phyloP scores from a whole-genome alignment of 2,113 vertebrate genomes.

The Podocnemis expansa region DNA sequence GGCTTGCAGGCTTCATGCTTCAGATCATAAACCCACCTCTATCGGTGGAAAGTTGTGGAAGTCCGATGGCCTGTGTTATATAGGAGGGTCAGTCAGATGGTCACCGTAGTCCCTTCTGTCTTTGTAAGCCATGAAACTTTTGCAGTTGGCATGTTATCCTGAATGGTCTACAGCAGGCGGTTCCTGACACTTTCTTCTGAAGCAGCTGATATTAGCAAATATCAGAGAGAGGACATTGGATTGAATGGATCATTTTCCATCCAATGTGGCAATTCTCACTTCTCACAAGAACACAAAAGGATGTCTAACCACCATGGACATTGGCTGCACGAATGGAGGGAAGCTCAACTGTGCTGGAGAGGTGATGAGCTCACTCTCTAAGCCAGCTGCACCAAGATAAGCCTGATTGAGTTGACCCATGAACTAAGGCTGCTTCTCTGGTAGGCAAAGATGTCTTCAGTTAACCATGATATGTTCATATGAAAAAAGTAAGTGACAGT shows the following conservation, averaged over 20 bases:
- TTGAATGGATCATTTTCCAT: not conserved
- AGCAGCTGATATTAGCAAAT: not conserved
- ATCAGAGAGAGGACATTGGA: not conserved
- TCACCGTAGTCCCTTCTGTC: not conserved
- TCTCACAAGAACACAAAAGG: not conserved
- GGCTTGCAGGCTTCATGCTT: not conserved
- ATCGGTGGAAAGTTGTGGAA: not conserved
- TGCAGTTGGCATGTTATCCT: not conserved
- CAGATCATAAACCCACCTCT: not conserved
- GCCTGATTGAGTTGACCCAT: not conserved
- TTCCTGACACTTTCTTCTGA: not conserved
- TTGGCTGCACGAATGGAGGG: rapidly evolving
- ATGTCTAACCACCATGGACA: rapidly evolving
- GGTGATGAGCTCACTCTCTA: not conserved
- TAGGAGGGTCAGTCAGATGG: not conserved
- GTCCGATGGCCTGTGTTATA: not conserved
- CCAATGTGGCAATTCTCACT: not conserved
- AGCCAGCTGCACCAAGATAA: not conserved
- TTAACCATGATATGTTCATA: not conserved
- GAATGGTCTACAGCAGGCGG: not conserved
- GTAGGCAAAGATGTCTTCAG: not conserved
- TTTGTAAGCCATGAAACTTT: not conserved
- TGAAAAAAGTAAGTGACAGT: not conserved
- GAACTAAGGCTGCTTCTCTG: not conserved
- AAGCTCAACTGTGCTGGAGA: not conserved